These are phyloP conservation scores for Astyanax mexicanus DNA, from an alignment of 2,797 vertebrate species.

Conservation along the genomic window DNA sequence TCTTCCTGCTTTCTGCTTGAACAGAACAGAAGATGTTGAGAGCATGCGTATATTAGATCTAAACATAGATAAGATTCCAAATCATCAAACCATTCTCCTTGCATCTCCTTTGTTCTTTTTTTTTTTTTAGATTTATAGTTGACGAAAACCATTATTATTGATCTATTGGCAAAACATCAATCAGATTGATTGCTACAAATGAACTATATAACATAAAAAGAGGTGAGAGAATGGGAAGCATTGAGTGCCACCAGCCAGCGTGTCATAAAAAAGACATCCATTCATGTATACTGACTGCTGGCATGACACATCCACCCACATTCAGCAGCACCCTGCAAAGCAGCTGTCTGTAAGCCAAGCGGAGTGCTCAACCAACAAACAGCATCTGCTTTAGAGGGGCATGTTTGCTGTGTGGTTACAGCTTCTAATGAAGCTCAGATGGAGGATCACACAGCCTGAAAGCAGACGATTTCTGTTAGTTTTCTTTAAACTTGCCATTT, in stretches of 20 bases:
- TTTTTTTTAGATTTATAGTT: neutral
- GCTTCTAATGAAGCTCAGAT: slow-evolving; percentile 4
- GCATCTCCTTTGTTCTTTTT: neutral
- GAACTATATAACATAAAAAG: neutral
- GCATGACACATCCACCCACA: slow-evolving; percentile 7
- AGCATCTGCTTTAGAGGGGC: slow-evolving; percentile 34
- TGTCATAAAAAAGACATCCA: neutral
- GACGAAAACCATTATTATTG: neutral
- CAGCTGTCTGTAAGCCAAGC: slow-evolving; percentile 36
- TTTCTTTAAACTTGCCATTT: neutral
- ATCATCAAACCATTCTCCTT: neutral
- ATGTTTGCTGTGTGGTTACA: slow-evolving; percentile 19
- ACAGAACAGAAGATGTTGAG: no score
- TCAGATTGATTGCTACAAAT: neutral
- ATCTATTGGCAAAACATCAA: neutral
- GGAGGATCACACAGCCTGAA: neutral
- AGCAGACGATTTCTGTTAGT: neutral
- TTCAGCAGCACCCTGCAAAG: slow-evolving; percentile 33
- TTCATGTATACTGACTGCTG: neutral
- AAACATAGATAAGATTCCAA: no score
- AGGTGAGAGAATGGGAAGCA: neutral
- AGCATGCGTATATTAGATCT: no score
- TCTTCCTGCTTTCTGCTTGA: no score
- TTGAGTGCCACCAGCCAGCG: neutral
- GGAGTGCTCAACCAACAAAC: slow-evolving; percentile 28